Base-by-base conservation (phyloP, 2,113 vertebrate genomes). In the Rhizomys pruinosus region DNA sequence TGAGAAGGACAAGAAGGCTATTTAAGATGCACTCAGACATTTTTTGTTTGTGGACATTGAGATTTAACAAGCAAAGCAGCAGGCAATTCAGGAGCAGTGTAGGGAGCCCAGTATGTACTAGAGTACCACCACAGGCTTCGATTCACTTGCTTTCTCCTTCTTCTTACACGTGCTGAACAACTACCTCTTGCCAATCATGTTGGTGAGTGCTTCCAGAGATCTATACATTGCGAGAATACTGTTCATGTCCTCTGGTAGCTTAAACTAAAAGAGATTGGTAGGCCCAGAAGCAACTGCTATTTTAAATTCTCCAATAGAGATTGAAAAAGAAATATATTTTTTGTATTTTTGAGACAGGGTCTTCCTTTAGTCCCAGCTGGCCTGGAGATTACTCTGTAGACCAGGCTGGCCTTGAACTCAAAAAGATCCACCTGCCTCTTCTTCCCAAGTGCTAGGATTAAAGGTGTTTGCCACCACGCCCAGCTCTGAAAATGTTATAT, bases 151-250 rank as follows among this genome's bases (percentile, higher is more conserved):
- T 63, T 3, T 5, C 84, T 6, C 19, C 66, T 29, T 3, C 42
- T 81, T n/a, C 71, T 87, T 15, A 57, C 7, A 87, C 77, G 64
- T 81, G 44, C 37, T 76, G 77, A 81, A n/a, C 37, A 95, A 25
- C 71, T 47, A 52, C 59, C 69, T 23, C 52, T 29, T 71, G 29
- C 17, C 19, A 82, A 11, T 77, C 9, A 90, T 78, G 42, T 3
- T 57, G 32, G 55, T 63, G 29, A 37, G 4, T 71, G 3, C 13
- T 47, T 39, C n/a, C n/a, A 22, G 20, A 29, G 76, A 71, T 44
- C 79, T 29, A 44, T 44, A 77, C 55, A 63, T 87, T 25, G 37
- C 3, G 64, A 82, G 55, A 90, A 42, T 57, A 10, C 2, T 15
- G 76, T 47, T 19, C 6, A 20, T 93, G 77, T 9, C 7, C n/a